phyloP scores from a whole-genome alignment of 2,888 invertebrate species.

The Rhimphoctona megacephalus region DNA sequence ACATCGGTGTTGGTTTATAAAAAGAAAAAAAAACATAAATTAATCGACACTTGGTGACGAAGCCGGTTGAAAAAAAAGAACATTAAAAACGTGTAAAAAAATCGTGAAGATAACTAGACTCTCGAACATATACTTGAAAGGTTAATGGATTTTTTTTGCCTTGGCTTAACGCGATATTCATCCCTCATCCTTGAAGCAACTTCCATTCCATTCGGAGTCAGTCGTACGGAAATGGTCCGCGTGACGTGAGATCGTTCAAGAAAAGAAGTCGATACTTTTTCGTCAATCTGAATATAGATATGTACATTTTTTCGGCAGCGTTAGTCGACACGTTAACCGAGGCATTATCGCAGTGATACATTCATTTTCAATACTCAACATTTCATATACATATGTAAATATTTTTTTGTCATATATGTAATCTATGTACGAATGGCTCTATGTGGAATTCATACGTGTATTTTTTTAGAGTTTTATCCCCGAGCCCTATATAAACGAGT shows the following conservation, averaged over 20 bases:
- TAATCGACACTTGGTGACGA: not conserved
- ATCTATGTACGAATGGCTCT: not conserved
- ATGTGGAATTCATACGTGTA: constrained; percentile 9
- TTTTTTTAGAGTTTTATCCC: not conserved
- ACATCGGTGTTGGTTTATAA: not conserved
- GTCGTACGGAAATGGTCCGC: constrained; percentile 67
- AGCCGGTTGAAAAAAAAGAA: constrained; percentile 4
- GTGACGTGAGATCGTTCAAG: constrained; percentile 41
- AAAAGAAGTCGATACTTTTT: constrained; percentile 46
- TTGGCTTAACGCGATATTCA: constrained; percentile 33
- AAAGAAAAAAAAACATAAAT: not conserved
- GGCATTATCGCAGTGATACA: constrained; percentile 54
- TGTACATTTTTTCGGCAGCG: not conserved
- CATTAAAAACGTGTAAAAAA: not conserved
- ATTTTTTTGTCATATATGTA: not conserved
- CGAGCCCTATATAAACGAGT: constrained; percentile 15
- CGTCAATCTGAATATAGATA: constrained; percentile 27
- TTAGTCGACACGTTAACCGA: constrained; percentile 4
- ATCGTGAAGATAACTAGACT: constrained; percentile 8
- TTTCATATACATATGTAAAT: constrained; percentile 12
- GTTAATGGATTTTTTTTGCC: constrained; percentile 25
- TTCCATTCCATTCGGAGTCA: constrained; percentile 65
- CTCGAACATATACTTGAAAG: constrained; percentile 33
- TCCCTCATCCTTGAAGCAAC: constrained; percentile 51
- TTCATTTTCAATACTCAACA: constrained; percentile 34